Evolutionary conservation across 2,888 invertebrate genomes (phyloP).

Genomic region (Thelaira solivaga): DNA sequence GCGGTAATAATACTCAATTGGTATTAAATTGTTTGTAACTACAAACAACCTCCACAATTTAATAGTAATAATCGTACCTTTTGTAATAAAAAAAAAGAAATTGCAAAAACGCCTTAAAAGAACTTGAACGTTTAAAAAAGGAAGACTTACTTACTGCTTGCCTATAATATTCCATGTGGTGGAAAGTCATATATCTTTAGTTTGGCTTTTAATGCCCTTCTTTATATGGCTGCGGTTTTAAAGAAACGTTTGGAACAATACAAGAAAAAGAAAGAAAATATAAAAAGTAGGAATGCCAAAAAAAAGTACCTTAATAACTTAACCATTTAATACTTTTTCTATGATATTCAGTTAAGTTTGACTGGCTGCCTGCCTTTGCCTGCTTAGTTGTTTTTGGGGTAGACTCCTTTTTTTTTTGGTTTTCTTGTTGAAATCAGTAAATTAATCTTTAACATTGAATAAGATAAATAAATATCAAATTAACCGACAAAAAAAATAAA

Average conservation of each 20-base stretch:
- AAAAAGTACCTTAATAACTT: slow-evolving; percentile 47
- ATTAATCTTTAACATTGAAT: slow-evolving; percentile 58
- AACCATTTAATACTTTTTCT: slow-evolving; percentile 33
- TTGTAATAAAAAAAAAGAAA: neutral
- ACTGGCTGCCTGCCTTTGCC: no score
- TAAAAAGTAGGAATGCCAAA: neutral
- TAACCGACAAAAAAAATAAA: slow-evolving; percentile 6
- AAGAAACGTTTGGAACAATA: slow-evolving; percentile 17
- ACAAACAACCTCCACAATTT: slow-evolving; percentile 63
- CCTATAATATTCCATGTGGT: slow-evolving; percentile 30
- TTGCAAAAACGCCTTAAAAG: slow-evolving; percentile 38
- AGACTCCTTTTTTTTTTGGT: neutral
- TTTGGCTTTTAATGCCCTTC: neutral
- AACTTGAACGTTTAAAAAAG: slow-evolving; percentile 9
- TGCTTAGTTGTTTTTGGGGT: no score
- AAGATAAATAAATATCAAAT: slow-evolving; percentile 57
- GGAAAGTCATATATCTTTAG: slow-evolving; percentile 15
- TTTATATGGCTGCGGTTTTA: slow-evolving; percentile 7
- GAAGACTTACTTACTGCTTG: slow-evolving; percentile 36
- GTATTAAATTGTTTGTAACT: slow-evolving; percentile 63
- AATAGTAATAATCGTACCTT: slow-evolving; percentile 43
- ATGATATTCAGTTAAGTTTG: slow-evolving; percentile 8
- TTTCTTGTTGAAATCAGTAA: slow-evolving; percentile 51
- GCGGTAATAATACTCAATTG: slow-evolving; percentile 59
- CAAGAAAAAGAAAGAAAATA: slow-evolving; percentile 4